phyloP scores from a whole-genome alignment of 2,888 invertebrate species.

The Ariolimax columbianus region DNA sequence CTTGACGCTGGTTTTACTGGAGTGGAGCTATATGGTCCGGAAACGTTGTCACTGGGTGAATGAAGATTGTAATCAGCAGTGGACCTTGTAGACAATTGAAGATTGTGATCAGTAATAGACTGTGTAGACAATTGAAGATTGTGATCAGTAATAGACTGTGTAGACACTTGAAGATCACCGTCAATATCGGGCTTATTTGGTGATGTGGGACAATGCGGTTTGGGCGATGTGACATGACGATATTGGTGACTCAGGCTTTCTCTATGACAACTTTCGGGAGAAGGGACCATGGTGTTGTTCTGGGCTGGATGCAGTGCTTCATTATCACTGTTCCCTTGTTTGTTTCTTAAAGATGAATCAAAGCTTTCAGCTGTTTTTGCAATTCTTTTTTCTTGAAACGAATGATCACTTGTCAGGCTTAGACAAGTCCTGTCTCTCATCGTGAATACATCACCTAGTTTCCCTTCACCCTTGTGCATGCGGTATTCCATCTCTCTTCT shows the following conservation, averaged over 20 bases:
- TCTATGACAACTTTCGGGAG: neutral
- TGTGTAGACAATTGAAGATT: neutral
- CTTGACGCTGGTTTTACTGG: neutral
- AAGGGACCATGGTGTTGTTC: neutral
- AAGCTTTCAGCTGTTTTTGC: neutral
- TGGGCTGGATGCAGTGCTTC: neutral
- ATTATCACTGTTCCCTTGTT: neutral
- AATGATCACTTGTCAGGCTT: neutral
- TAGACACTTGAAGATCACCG: neutral
- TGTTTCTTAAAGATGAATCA: neutral
- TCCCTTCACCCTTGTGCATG: neutral
- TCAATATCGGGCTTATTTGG: neutral
- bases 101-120: neutral
- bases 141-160: neutral
- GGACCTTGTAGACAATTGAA: neutral
- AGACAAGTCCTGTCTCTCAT: neutral
- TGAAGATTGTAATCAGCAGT: neutral
- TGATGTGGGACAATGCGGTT: neutral
- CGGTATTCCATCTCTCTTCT: slow-evolving; percentile 3
- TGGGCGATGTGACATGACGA: neutral
- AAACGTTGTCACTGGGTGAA: neutral
- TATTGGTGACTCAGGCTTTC: neutral
- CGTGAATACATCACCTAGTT: neutral
- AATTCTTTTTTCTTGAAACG: neutral
- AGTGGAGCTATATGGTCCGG: neutral